Conservation (phyloP, 2,797 vertebrate genomes). For the Phalloptychus januarius region DNA sequence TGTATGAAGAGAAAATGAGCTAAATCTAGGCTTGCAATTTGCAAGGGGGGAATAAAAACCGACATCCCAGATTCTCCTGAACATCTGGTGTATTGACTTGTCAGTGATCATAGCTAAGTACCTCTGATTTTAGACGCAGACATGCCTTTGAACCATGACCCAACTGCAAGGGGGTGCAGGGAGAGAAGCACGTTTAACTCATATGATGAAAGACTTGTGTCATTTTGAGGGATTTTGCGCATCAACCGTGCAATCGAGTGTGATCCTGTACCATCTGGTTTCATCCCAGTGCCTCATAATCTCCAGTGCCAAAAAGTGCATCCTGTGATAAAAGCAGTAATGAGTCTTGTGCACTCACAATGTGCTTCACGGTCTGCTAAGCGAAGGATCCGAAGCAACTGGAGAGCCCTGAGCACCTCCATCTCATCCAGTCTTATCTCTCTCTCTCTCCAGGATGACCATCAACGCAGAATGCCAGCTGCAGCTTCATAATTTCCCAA, state of each 20-base stretch:
- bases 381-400: neutral
- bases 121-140: conserved; percentile 18
- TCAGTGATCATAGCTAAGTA: conserved; percentile 35
- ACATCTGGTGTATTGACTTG: conserved; percentile 46
- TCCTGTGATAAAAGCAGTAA: conserved; percentile 16
- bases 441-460: conserved; percentile 84
- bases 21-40: conserved; percentile 2
- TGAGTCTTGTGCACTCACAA: conserved; percentile 12
- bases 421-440: conserved; percentile 11
- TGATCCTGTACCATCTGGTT: conserved; percentile 56
- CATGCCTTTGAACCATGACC: conserved; percentile 36
- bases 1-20: conserved; percentile 10
- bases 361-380: conserved; percentile 21
- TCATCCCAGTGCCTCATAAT: conserved; percentile 7
- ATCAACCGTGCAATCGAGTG: conserved; percentile 48
- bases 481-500: conserved; percentile 95
- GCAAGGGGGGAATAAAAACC: neutral
- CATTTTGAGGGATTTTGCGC: conserved; percentile 51
- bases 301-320: conserved; percentile 20
- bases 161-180: neutral
- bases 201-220: conserved; percentile 53
- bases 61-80: conserved; percentile 10
- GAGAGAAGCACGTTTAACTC: conserved; percentile 12
- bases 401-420: conserved; percentile 8
- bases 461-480: conserved; percentile 95